Percentiles rank a stretch among this genome's conserved stretches.
Evolutionary conservation across 1,140 invertebrate genomes (phyloP).

Genomic region (Aphis craccivora): DNA sequence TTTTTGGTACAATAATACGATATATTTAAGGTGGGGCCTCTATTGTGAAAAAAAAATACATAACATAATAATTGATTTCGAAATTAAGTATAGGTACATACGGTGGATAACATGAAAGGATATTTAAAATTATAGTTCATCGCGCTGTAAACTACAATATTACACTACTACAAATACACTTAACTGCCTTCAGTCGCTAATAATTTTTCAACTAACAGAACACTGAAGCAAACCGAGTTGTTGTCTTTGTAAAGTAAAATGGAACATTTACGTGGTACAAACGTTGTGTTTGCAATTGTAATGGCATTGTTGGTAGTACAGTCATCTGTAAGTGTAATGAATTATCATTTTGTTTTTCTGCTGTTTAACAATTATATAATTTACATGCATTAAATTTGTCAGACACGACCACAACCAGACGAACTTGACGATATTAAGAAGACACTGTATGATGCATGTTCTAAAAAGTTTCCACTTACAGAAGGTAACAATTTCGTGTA

Average conservation of each 20-base stretch:
- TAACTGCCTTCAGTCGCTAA: not conserved
- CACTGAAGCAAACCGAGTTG: not conserved
- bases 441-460: not conserved
- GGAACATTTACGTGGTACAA: not conserved
- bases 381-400: not conserved
- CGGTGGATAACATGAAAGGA: not conserved
- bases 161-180: not conserved
- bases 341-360: not conserved
- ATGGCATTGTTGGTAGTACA: not conserved
- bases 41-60: too few species aligned
- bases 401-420: not conserved
- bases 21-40: too few species aligned
- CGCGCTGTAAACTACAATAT: not conserved
- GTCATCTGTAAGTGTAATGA: not conserved
- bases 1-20: not conserved
- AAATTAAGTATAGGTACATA: not conserved
- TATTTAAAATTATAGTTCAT: constrained; percentile 16
- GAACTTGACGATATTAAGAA: not conserved
- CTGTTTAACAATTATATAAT: not conserved
- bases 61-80: not conserved
- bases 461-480: not conserved
- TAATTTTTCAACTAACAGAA: not conserved
- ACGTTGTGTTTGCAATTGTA: not conserved
- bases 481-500: not conserved
- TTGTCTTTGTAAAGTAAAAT: not conserved